Percentiles rank a stretch among this genome's conserved stretches.
Evolutionary conservation across 2,888 invertebrate genomes (phyloP).

Genomic region (Leptinotarsa juncta): DNA sequence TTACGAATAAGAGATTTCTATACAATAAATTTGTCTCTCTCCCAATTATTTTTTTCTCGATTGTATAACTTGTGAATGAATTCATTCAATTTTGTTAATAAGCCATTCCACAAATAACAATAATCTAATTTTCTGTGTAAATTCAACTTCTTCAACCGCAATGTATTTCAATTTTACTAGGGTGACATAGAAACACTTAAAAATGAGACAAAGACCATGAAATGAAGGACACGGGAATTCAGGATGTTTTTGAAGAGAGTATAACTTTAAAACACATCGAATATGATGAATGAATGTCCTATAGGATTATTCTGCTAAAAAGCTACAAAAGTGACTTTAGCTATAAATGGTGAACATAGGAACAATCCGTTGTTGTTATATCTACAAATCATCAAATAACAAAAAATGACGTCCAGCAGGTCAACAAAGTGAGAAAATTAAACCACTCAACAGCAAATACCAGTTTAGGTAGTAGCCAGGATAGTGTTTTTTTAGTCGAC

Average conservation of each 20-base stretch:
- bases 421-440: too few species aligned
- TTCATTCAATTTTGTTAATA: not conserved
- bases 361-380: too few species aligned
- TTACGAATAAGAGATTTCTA: slow-evolving; percentile 34
- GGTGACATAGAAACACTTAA: not conserved
- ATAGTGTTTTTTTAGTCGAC: too few species aligned
- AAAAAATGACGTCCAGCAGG: too few species aligned
- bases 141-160: not conserved
- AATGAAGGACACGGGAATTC: not conserved
- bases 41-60: slow-evolving; percentile 10
- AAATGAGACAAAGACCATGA: not conserved
- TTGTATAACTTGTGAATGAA: not conserved
- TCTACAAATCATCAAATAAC: too few species aligned
- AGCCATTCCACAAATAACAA: slow-evolving; percentile 6
- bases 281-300: not conserved
- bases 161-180: not conserved
- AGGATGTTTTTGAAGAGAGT: not conserved
- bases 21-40: slow-evolving; percentile 37
- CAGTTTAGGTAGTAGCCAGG: too few species aligned
- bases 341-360: too few species aligned
- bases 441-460: too few species aligned
- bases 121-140: not conserved
- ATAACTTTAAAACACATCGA: not conserved
- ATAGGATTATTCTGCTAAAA: too few species aligned
- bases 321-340: too few species aligned